Evolutionary conservation across 2,888 invertebrate species (phyloP), one percentile per base, ranked within the genome.

Genomic region (Hoplodrina blanda): DNA sequence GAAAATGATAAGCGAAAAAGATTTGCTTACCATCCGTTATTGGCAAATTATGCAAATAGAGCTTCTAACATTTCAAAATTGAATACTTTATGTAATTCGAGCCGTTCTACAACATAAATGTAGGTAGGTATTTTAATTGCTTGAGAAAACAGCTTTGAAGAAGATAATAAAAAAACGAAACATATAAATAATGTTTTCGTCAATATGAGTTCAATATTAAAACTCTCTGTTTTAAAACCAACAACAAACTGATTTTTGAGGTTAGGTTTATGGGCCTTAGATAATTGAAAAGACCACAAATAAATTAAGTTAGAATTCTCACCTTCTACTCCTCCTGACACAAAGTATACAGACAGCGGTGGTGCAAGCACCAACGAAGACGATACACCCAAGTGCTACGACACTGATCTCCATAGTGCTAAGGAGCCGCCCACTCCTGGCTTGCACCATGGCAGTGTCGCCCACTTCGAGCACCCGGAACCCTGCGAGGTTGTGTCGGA

Each of bases 401-500:
- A 98, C 97, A 37, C 98, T 97, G 61, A 98, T 97, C 93, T 98
- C 98, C 85, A 98, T 96, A 0, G 98, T 97, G 33, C 97, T 97
- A 84, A 97, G 92, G 54, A 91, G 87, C 73, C 73, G 60, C 0
- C 89, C 89, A 37, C 91, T 91, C 5, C 95, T 83, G 76, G 96
- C 92, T 86, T 94, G 91, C 55, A 93, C 91, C 83, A 94, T 90
- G 0, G 91, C 87, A 0, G 93, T 93, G 72, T 95, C 95, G 0
- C 97, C 97, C 5, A 97, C 96, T 81, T 97, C 97, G 8, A 98
- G 92, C 8, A 98, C 97, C 62, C 96, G 97, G 85, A 97, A 97
- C 0, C 97, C 97, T 73, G 97, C 96, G n/a, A 98, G 89, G 66
- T 96, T 96, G n/a, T 96, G 96, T 46, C 97, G 97, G 44, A 97